These are phyloP conservation scores for Monopterus albus DNA, from an alignment of 2,113 vertebrate species.

Conservation along the genomic window DNA sequence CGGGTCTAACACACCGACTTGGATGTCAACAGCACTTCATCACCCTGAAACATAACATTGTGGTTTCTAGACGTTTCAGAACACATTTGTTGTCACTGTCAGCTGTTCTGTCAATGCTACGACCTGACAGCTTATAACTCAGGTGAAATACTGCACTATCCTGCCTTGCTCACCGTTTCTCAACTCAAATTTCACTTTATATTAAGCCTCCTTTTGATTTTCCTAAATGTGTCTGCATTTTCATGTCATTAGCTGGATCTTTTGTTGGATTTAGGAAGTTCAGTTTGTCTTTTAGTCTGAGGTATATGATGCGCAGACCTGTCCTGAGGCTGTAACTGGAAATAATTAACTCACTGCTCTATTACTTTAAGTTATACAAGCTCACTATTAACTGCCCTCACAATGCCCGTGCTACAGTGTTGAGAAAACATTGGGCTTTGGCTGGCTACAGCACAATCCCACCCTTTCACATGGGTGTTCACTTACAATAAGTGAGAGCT, in stretches of 20 bases:
- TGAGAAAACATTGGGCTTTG: conserved; percentile 45
- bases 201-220: not conserved
- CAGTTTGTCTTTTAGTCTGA: conserved; percentile 62
- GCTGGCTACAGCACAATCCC: conserved; percentile 41
- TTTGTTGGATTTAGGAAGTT: conserved; percentile 21
- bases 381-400: conserved; percentile 17
- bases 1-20: conserved; percentile 54
- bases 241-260: not conserved
- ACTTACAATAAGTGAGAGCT: conserved; percentile 47
- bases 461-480: conserved; percentile 45
- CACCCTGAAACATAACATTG: conserved; percentile 62
- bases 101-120: conserved; percentile 40
- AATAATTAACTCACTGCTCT: not conserved
- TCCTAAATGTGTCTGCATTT: conserved; percentile 4
- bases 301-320: conserved; percentile 75
- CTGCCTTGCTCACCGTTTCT: not conserved
- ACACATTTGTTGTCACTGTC: conserved; percentile 62
- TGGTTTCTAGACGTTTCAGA: conserved; percentile 61
- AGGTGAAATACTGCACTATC: conserved; percentile 35
- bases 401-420: conserved; percentile 48
- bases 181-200: not conserved
- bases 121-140: conserved; percentile 24
- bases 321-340: conserved; percentile 70
- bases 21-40: conserved; percentile 64
- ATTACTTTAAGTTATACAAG: conserved; percentile 1